Conservation (phyloP, 1,140 invertebrate genomes). For the Cydia fagiglandana region DNA sequence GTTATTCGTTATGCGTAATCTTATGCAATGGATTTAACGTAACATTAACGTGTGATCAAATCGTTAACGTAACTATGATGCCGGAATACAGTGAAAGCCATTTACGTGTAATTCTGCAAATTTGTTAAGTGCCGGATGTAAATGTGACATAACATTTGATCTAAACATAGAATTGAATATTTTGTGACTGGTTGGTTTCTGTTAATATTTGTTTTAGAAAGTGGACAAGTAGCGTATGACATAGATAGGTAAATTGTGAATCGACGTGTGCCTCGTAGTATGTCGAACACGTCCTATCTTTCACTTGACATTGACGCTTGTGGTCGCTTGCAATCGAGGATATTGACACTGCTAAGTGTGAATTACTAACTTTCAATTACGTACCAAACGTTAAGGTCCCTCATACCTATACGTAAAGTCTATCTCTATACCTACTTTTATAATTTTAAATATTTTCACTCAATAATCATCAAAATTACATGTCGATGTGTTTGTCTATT, state of each 20-base stretch:
- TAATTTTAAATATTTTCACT: neutral
- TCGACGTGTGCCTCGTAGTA: conserved; percentile 35
- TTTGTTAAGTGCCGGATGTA: conserved; percentile 38
- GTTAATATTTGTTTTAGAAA: conserved; percentile 43
- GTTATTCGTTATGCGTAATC: conserved; percentile 48
- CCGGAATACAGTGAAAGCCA: conserved; percentile 65
- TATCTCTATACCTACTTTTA: too few relatives aligned
- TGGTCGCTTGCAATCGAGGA: conserved; percentile 61
- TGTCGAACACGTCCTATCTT: conserved; percentile 57
- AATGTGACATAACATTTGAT: conserved; percentile 31
- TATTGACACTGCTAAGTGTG: conserved; percentile 52
- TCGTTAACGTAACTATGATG: conserved; percentile 64
- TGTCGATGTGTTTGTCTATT: too few relatives aligned
- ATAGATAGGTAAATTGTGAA: conserved; percentile 44
- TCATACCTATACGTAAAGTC: neutral
- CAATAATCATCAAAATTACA: neutral
- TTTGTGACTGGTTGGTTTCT: conserved; percentile 29
- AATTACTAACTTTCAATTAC: neutral
- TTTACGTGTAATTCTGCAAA: conserved; percentile 38
- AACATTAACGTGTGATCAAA: conserved; percentile 36
- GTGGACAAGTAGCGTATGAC: conserved; percentile 33
- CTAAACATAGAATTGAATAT: neutral
- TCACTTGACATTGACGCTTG: conserved; percentile 73
- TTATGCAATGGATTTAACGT: conserved; percentile 66
- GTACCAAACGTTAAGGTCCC: neutral